Base-by-base conservation (phyloP, 2,797 vertebrate species). In the Acomys russatus region DNA sequence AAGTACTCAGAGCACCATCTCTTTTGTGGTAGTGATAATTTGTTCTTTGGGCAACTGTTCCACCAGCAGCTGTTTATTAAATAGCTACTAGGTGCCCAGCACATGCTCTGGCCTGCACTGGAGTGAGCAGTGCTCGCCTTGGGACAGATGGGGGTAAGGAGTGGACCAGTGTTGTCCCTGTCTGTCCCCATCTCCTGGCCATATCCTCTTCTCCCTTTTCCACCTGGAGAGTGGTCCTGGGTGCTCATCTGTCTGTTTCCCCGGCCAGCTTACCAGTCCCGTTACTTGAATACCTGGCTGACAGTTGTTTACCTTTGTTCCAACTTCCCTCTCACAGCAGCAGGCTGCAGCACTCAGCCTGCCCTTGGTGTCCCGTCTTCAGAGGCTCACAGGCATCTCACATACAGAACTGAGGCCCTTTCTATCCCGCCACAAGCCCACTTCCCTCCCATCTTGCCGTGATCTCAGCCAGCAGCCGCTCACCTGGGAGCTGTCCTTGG, bases 1-100 rank as follows among this genome's bases (percentile, higher is more conserved):
- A 4, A 85, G 61, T 25, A 38, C n/a, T 6, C n/a, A 0, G 0
- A 0, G 15, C 30, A 0, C 9, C 23, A 38, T 66, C 82, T 77
- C 66, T 49, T 56, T 66, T 9, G 8, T 35, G 11, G 6, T n/a
- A n/a, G 83, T 28, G 25, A 20, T 20, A 5, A 59, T 89, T 63
- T n/a, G 64, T 88, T 78, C 54, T 77, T 54, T 9, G 28, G 63
- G 63, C n/a, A 63, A 51, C 3, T n/a, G 44, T 66, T 96, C 74
- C 22, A 35, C 64, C 12, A 73, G 61, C 2, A 3, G 54, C 2
- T 51, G 9, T 17, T 90, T 70, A 44, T 84, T 93, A 73, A 73
- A 44, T 33, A 82, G 56, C 70, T 93, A 0, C 77, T 6, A 4
- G 44, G 44, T 68, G 56, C 35, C 33, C 0, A 2, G 6, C 30